Percentiles rank a stretch among this genome's conserved stretches.
These are phyloP conservation scores for Todiramphus saurophagus DNA, from an alignment of 2,113 vertebrate species.

Conservation along the genomic window DNA sequence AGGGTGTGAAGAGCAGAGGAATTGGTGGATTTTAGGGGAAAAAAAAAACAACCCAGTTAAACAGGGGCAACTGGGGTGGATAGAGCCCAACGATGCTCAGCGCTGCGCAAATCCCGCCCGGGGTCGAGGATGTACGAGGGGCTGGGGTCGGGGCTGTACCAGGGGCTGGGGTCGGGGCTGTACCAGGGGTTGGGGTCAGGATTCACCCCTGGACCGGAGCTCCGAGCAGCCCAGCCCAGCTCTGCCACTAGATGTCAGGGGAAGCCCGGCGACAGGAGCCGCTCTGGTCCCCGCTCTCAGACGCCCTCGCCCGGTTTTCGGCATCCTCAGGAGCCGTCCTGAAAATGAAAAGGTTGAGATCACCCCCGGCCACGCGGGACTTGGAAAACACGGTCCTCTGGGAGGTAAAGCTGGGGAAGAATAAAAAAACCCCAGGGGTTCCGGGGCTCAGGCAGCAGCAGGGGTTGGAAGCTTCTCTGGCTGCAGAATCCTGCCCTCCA, in stretches of 20 bases:
- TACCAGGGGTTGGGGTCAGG: neutral
- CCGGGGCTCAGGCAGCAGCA: neutral
- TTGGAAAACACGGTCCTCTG: slow-evolving; percentile 79
- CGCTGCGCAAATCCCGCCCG: neutral
- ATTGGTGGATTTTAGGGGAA: fast-evolving
- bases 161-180: neutral
- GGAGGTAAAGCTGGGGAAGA: slow-evolving; percentile 77
- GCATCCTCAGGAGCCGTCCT: slow-evolving; percentile 79
- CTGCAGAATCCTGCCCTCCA: neutral
- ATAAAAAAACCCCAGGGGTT: neutral
- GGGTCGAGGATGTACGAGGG: neutral
- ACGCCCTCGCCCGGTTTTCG: neutral
- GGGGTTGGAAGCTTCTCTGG: neutral
- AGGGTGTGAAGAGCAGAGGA: neutral
- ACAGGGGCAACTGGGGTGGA: neutral
- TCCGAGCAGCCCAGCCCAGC: neutral
- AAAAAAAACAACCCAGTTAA: too few species aligned
- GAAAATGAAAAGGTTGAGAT: slow-evolving; percentile 72
- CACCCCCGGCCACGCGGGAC: slow-evolving; percentile 69
- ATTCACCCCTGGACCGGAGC: neutral
- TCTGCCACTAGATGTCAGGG: slow-evolving; percentile 66
- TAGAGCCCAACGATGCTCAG: neutral
- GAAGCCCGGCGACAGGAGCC: neutral
- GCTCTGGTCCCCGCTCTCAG: neutral
- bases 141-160: neutral